Conservation (phyloP, 2,797 vertebrate genomes). For the Huso huso region DNA sequence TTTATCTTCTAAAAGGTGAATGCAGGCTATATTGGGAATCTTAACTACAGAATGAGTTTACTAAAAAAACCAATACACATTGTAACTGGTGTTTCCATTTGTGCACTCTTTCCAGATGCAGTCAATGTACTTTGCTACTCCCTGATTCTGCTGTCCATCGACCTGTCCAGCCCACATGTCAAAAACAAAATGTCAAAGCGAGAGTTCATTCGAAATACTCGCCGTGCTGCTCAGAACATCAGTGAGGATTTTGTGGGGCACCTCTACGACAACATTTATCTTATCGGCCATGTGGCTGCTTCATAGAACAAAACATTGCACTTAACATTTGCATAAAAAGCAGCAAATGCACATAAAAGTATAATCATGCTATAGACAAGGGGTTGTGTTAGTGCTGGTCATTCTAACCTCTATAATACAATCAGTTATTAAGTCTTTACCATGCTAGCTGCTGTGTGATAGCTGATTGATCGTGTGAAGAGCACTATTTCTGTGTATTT, state of each 20-base stretch:
- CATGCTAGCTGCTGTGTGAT: constrained; percentile 24
- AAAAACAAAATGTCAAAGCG: constrained; percentile 99
- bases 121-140: constrained; percentile 98
- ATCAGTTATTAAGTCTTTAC: constrained; percentile 48
- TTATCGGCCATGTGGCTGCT: constrained; percentile 94
- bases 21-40: neutral
- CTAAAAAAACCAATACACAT: no score
- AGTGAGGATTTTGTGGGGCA: constrained; percentile 98
- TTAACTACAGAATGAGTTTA: no score
- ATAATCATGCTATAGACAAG: constrained; percentile 41
- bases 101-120: constrained; percentile 62
- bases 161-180: constrained; percentile 93
- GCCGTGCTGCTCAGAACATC: constrained; percentile 91
- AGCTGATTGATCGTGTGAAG: constrained; percentile 36
- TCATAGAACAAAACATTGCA: constrained; percentile 57
- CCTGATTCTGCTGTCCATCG: constrained; percentile 94
- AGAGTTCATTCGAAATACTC: constrained; percentile 96
- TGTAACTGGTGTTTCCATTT: no score
- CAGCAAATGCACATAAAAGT: constrained; percentile 14
- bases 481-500: constrained; percentile 6
- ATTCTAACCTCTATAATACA: constrained; percentile 60
- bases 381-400: constrained; percentile 52
- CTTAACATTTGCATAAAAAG: no score
- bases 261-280: constrained; percentile 98
- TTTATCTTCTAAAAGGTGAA: constrained; percentile 18